Evolutionary conservation across 2,888 invertebrate genomes (phyloP), one percentile per base, ranked within the genome.

Genomic region (Malthinus flaveolus): DNA sequence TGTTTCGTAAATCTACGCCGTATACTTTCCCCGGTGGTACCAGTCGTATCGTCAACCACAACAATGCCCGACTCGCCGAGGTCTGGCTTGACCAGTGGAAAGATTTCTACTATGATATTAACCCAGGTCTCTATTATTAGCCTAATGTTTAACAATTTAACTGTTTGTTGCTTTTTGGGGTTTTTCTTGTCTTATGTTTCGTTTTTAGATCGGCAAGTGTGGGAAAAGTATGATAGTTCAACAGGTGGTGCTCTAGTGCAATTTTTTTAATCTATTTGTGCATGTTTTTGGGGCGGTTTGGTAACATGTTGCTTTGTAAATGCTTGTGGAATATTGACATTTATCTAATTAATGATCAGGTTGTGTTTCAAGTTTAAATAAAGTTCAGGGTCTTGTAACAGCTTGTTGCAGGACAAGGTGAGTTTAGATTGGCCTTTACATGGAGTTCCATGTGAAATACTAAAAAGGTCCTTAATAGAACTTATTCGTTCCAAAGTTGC

Each of bases 41-140:
- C 72, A 92, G 92, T 81, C 90, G 90, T 76, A 95, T 97, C 78
- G 97, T 98, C 81, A 96, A 97, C 85, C 95, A 96, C 85, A 99
- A 99, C 88, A 96, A 97, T 83, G 95, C 96, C 78, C 88, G 98
- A 72, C 91, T 97, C 75, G 97, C 96, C 68, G 95, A 97, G 81
- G 98, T 98, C 73, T 99, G 98, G 98, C 89, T 99, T 83, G 98
- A 98, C 84, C 95, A 97, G 77, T 97, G 97, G 92, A 95, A 95
- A 87, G 91, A 93, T 80, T 96, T 97, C 89, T 96, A 95, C 90
- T 96, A 94, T 90, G 93, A 92, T 84, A 94, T 96, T 85, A 95
- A 95, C 85, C 95, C 95, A 90, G 95, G 95, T 95, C 83, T 55
- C 34, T 56, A 45, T 62, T 64, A 58, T 56, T 23, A 59, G 39